These are phyloP conservation scores for Prionailurus viverrinus DNA, from an alignment of 2,113 vertebrate species.

Conservation along the genomic window DNA sequence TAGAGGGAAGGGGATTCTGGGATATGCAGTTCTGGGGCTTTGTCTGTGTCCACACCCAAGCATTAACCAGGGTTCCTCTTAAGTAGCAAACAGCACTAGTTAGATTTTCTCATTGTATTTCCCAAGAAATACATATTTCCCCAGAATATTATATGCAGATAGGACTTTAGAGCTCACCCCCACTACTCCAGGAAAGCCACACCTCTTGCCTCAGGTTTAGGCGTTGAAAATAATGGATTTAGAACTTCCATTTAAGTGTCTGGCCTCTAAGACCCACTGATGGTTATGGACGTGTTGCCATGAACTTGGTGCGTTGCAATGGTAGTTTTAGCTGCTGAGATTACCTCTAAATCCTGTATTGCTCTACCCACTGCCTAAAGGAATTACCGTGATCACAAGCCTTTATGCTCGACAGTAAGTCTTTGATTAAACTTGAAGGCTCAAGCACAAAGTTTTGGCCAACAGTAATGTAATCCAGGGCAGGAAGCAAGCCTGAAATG, in stretches of 20 bases:
- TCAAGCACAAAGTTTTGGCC: conserved; percentile 15
- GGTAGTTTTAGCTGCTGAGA: not conserved
- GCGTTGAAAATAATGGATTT: not conserved
- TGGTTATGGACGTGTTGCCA: not conserved
- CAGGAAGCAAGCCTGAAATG: conserved; percentile 60
- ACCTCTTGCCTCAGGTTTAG: not conserved
- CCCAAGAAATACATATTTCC: not conserved
- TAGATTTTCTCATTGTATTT: conserved; percentile 10
- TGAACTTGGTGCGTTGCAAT: not conserved
- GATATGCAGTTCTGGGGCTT: not conserved
- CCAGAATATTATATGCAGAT: not conserved
- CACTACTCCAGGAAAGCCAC: not conserved
- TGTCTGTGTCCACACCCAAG: not conserved
- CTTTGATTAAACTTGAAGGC: conserved; percentile 61
- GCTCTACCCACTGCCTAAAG: not conserved
- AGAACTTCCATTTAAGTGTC: not conserved
- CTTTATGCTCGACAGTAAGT: conserved; percentile 50
- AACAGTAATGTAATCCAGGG: conserved; percentile 48
- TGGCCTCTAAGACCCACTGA: not conserved
- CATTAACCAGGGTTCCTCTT: not conserved
- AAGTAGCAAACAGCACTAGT: not conserved
- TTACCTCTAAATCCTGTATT: not conserved
- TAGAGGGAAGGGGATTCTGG: not conserved
- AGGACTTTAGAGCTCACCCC: not conserved
- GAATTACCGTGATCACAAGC: not conserved